These are phyloP conservation scores for Cebus imitator DNA, from an alignment of 2,113 vertebrate species.

Conservation along the genomic window DNA sequence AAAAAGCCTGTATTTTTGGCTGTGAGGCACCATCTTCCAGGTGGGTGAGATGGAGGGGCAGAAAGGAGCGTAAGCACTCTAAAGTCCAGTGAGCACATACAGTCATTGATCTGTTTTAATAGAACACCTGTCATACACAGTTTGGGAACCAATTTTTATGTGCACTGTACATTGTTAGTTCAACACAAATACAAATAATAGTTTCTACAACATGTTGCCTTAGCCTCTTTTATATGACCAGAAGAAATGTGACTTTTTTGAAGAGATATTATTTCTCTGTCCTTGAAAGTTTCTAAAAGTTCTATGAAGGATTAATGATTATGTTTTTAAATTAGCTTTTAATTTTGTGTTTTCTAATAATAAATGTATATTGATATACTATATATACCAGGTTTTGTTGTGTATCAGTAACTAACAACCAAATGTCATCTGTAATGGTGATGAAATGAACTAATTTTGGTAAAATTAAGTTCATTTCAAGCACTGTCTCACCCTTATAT, in stretches of 20 bases:
- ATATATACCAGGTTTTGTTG: background rate
- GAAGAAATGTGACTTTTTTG: background rate
- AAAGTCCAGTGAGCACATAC: background rate
- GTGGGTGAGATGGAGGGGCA: background rate
- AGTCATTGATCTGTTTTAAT: background rate
- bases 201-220: background rate
- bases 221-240: background rate
- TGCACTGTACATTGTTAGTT: background rate
- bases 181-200: background rate
- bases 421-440: background rate
- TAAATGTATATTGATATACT: background rate
- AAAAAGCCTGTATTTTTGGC: background rate
- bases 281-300: background rate
- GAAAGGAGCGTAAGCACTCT: background rate
- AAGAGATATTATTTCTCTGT: background rate
- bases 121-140: background rate
- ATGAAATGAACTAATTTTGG: background rate
- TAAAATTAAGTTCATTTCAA: slow-evolving; percentile 10
- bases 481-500: background rate
- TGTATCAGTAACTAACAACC: background rate
- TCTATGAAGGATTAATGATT: background rate
- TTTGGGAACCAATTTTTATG: background rate
- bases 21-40: background rate
- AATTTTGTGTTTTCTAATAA: background rate
- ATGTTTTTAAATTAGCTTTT: background rate